Percentiles rank a stretch among this genome's conserved stretches.
Conservation (phyloP, 1,140 invertebrate species). For the Bombus sylvicola region DNA sequence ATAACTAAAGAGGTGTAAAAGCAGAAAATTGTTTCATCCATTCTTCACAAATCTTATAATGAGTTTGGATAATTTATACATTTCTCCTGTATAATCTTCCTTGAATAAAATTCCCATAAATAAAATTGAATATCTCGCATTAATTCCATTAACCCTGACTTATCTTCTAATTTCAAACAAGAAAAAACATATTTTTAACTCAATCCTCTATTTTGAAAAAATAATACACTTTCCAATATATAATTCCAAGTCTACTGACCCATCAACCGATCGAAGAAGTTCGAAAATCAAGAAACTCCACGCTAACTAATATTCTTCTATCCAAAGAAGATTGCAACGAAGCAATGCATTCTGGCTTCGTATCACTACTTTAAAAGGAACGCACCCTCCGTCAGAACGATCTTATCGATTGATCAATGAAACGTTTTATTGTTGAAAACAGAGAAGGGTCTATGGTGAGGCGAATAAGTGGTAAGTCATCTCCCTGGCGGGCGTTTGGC, state of each 20-base stretch:
- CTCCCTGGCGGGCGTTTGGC: conserved; percentile 22
- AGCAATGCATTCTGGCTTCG: background rate
- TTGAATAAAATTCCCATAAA: no score
- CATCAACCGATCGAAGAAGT: background rate
- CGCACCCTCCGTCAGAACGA: background rate
- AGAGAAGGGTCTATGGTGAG: background rate
- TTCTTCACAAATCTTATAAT: no score
- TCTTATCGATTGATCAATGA: conserved; percentile 19
- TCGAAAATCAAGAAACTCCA: background rate
- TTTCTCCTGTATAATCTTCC: no score
- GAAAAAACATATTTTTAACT: background rate
- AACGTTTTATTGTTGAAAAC: conserved; percentile 5
- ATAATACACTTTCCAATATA: background rate
- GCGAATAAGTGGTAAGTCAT: conserved; percentile 36
- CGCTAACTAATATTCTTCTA: background rate
- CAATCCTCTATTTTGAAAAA: background rate
- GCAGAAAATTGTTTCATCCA: no score
- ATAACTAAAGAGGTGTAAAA: no score
- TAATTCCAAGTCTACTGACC: background rate
- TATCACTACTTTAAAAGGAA: background rate
- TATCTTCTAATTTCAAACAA: no score
- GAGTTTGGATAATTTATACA: no score
- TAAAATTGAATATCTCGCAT: no score
- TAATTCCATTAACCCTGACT: no score
- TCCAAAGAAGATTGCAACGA: background rate